phyloP scores from a whole-genome alignment of 2,113 vertebrate genomes.

The Spea bombifrons region DNA sequence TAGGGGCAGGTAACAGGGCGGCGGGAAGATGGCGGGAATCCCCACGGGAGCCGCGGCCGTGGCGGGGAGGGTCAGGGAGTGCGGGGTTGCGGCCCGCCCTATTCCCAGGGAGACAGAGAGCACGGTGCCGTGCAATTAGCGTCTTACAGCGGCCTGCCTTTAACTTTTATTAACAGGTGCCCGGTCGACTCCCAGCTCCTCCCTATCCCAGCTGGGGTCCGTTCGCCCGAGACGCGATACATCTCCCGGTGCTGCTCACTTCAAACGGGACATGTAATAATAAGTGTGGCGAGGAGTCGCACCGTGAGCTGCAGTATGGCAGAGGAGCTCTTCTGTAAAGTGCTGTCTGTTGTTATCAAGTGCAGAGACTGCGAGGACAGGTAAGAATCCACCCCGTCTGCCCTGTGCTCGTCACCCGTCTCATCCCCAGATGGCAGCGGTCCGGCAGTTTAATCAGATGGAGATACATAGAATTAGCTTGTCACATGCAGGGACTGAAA shows the following conservation, averaged over 20 bases:
- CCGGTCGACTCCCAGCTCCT: not conserved
- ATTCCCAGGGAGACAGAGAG: not conserved
- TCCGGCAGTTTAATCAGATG: no score
- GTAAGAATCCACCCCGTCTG: conserved; percentile 12
- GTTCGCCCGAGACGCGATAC: no score
- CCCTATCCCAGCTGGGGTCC: not conserved
- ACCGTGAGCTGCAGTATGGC: conserved; percentile 8
- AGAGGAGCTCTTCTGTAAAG: conserved; percentile 32
- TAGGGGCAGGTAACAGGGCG: not conserved
- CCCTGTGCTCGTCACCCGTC: no score
- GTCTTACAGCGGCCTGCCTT: not conserved
- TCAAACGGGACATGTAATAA: conserved; percentile 1
- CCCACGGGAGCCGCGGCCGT: conserved; percentile 25
- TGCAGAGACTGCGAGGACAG: conserved; percentile 48
- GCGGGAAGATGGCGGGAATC: conserved; percentile 46
- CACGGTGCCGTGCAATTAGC: conserved; percentile 1
- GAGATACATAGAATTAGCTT: no score
- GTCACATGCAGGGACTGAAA: no score
- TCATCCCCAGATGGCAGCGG: no score
- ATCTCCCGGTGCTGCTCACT: not conserved
- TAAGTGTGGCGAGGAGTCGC: not conserved
- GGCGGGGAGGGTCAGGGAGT: not conserved
- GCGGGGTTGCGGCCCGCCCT: conserved; percentile 14
- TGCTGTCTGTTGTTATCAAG: not conserved
- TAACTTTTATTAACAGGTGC: conserved; percentile 18